A percentile compares a stretch with the other conserved stretches of the same genome.
phyloP scores from a whole-genome alignment of 2,888 invertebrate species.

The Megaustenia siamemsis region DNA sequence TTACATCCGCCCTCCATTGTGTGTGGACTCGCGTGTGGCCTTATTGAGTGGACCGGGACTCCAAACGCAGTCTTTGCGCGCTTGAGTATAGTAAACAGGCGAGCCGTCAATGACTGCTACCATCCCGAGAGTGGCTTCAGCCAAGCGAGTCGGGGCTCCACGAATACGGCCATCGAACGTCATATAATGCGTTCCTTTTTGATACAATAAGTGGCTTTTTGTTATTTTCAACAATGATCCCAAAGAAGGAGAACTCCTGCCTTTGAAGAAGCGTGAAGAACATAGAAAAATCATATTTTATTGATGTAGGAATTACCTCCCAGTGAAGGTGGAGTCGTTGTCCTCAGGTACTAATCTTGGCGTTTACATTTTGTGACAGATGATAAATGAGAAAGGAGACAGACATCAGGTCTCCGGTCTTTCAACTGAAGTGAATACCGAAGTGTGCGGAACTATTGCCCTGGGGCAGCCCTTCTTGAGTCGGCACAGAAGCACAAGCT shows the following conservation, averaged over 20 bases:
- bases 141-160: background rate
- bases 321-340: background rate
- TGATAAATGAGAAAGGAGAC: conserved; percentile 17
- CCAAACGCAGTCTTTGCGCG: background rate
- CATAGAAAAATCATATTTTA: background rate
- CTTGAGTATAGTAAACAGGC: background rate
- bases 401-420: background rate
- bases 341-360: conserved; percentile 5
- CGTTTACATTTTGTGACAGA: background rate
- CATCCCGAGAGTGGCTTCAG: background rate
- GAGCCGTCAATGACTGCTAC: conserved; percentile 4
- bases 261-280: background rate
- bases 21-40: background rate
- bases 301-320: background rate
- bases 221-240: background rate
- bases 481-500: background rate
- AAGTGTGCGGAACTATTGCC: background rate
- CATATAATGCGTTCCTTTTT: background rate
- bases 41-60: background rate
- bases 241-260: background rate
- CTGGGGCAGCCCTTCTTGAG: background rate
- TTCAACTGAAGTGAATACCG: conserved; percentile 17
- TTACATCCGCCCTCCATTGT: background rate
- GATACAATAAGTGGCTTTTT: background rate
- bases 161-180: background rate